Evolutionary conservation across 2,888 invertebrate species (phyloP).

Genomic region (Digitonthophagus gazella): DNA sequence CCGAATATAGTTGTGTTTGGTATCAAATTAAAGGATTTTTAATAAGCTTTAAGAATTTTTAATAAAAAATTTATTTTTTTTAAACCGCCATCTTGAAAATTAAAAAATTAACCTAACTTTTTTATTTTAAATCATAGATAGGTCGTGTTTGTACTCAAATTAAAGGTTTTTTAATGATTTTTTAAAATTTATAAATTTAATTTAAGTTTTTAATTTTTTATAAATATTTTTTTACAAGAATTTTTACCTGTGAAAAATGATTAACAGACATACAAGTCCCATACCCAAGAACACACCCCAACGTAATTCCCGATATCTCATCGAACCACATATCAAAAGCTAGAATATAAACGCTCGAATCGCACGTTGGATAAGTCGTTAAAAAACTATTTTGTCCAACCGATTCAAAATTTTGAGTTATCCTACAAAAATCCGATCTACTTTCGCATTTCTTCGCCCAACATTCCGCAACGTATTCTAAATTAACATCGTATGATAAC

Average conservation of each 20-base stretch:
- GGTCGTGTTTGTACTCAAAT: too few species aligned
- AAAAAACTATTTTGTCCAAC: slow-evolving; percentile 20
- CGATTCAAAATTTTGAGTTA: slow-evolving; percentile 14
- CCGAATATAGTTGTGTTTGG: too few species aligned
- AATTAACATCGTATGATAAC: slow-evolving; percentile 13
- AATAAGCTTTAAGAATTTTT: too few species aligned
- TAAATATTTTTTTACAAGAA: too few species aligned
- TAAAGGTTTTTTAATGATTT: too few species aligned
- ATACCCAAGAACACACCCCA: slow-evolving; percentile 1
- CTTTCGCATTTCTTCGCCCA: slow-evolving; percentile 19
- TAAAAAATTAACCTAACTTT: too few species aligned
- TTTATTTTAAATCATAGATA: too few species aligned
- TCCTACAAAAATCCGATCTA: slow-evolving; percentile 18
- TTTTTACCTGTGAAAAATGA: not conserved
- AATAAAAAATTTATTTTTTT: too few species aligned
- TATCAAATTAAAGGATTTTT: too few species aligned
- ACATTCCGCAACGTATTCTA: slow-evolving; percentile 23
- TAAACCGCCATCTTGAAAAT: too few species aligned
- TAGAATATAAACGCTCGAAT: not conserved
- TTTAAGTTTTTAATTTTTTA: too few species aligned
- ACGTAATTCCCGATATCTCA: slow-evolving; percentile 11
- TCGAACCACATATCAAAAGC: slow-evolving; percentile 20
- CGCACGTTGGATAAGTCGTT: not conserved
- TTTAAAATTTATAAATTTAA: too few species aligned
- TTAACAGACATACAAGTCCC: slow-evolving; percentile 4